Base-by-base conservation (phyloP, 2,888 invertebrate species). In the Lasiommata megera region DNA sequence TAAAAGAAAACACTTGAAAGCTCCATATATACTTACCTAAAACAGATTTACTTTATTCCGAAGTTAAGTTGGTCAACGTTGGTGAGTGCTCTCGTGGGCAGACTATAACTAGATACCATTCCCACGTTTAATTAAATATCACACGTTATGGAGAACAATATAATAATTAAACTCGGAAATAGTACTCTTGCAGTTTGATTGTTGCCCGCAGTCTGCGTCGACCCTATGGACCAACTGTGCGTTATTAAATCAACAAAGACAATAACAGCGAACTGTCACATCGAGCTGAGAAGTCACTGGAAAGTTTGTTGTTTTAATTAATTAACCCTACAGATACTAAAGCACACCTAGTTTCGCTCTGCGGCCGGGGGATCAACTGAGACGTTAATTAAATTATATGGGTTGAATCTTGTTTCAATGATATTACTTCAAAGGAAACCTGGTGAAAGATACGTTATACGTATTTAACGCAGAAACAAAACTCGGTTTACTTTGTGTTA, bases 241-340 rank as follows among this genome's bases (percentile, higher is more conserved):
- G 47, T 62, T n/a, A 37, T 43, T 43, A 29, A 57, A 31, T n/a
- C 8, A 44, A 50, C 29, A 50, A 16, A 46, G 40, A 31, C 56
- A 72, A 77, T 77, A 74, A 76, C 61, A 56, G 28, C 58, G 63
- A 53, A 65, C 56, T 68, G 72, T 69, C 71, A 73, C 62, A 62
- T 70, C 67, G 66, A 66, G 44, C 44, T 14, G 29, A 11, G 29
- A 46, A 73, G 69, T 73, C 70, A 68, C 68, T 75, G 63, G 65
- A 72, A 79, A 81, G 76, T 82, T 81, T 76, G 78, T 77, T 73
- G 77, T 75, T 79, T 79, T 80, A 79, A 81, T 82, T 82, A 82
- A 80, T 79, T 74, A 76, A 72, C 63, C 67, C 69, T 62, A 62
- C 69, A 67, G 65, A 74, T 70, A 69, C 67, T 70, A 72, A 65